Evolutionary conservation across 2,797 vertebrate genomes (phyloP), one percentile per base, ranked within the genome.

Genomic region (Botia kubotai): DNA sequence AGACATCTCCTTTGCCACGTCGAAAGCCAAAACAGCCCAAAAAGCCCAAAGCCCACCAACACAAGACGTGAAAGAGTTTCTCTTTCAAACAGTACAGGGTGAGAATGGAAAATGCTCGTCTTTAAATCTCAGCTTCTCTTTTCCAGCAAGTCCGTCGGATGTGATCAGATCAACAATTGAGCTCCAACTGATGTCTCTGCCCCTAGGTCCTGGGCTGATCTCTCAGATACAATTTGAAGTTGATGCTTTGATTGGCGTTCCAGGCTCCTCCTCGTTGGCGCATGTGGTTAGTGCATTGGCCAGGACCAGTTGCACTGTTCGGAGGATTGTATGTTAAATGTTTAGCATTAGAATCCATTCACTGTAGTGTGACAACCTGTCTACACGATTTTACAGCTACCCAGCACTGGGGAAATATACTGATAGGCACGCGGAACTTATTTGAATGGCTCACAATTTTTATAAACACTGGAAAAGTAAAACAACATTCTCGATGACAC

Each of bases 231-330:
- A 96, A 97, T 97, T 97, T 97, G 96, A 97, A 98, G 96, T 97
- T 97, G 96, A 97, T 96, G 96, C 96, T 96, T 97, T 98, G 96
- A 98, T 97, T 98, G 97, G 97, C 97, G 97, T 94, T 89, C 95
- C 93, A 95, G 92, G 95, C 96, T 85, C 96, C 97, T 96, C 96
- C 97, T 95, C 91, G 90, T 91, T 87, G 93, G 93, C 94, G 94
- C 96, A 96, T 95, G 96, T 96, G 96, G 95, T 95, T 94, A 91
- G 87, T 93, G 94, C 93, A 94, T 95, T 92, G 94, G 93, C 93
- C 93, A 87, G 90, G 92, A 90, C 93, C 92, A 84, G 92, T 89
- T 88, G 80, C 82, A 68, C 86, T 63, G 83, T 52, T 81, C 93
- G 92, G 93, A 94, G 94, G 94, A 95, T 95, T 95, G 94, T 94